Percentiles rank a stretch among this genome's conserved stretches.
Evolutionary conservation across 2,113 vertebrate species (phyloP).

Genomic region (Sisor rabdophorus): DNA sequence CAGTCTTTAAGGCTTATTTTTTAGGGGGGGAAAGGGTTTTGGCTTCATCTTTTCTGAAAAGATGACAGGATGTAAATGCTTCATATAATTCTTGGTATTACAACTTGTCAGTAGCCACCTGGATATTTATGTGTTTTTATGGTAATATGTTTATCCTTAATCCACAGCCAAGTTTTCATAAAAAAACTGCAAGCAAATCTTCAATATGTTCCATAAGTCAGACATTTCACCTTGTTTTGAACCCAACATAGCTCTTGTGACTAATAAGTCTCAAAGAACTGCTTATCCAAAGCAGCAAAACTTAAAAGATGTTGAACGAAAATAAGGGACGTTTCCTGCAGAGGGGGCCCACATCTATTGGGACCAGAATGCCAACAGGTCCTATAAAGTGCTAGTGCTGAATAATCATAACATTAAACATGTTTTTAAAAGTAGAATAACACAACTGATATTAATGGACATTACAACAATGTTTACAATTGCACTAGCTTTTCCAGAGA

Average conservation of each 20-base stretch:
- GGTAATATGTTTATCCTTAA: slow-evolving; percentile 7
- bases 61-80: background rate
- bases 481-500: too few species aligned
- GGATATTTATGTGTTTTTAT: background rate
- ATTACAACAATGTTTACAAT: too few species aligned
- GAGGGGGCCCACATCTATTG: too few species aligned
- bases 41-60: slow-evolving; percentile 39
- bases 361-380: too few species aligned
- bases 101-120: slow-evolving; percentile 20
- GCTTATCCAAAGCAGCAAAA: slow-evolving; percentile 15
- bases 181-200: slow-evolving; percentile 14
- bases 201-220: slow-evolving; percentile 22
- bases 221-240: slow-evolving; percentile 8
- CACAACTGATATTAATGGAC: too few species aligned
- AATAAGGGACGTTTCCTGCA: too few species aligned
- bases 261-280: background rate
- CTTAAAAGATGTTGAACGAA: background rate
- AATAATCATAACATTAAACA: too few species aligned
- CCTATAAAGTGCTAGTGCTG: too few species aligned
- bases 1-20: slow-evolving; percentile 30
- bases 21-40: slow-evolving; percentile 27
- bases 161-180: slow-evolving; percentile 18
- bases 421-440: too few species aligned
- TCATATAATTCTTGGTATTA: slow-evolving; percentile 13
- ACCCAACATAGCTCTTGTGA: slow-evolving; percentile 27